A percentile compares a stretch with the other conserved stretches of the same genome.
phyloP scores from a whole-genome alignment of 2,113 vertebrate genomes.

The Microtus pennsylvanicus region DNA sequence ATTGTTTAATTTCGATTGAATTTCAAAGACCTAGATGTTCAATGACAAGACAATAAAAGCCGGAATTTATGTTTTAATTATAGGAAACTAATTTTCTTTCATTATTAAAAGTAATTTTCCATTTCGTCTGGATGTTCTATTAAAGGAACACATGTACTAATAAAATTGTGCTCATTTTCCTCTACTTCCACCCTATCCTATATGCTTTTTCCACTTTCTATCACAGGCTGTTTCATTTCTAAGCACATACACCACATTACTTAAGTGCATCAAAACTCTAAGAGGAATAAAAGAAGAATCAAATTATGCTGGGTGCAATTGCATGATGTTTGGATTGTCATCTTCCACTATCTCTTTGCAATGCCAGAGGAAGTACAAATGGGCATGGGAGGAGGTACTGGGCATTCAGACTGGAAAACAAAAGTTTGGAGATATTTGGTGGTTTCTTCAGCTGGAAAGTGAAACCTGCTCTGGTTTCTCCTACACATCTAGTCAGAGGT shows the following conservation, averaged over 20 bases:
- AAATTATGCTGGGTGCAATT: background rate
- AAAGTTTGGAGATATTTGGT: background rate
- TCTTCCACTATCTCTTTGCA: background rate
- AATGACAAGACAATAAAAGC: background rate
- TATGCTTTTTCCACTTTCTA: background rate
- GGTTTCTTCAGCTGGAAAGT: background rate
- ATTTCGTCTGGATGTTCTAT: background rate
- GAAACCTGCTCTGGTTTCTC: background rate
- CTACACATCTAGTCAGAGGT: background rate
- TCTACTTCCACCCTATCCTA: background rate
- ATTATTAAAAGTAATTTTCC: conserved; percentile 46
- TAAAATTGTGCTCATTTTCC: conserved; percentile 49
- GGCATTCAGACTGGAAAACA: background rate
- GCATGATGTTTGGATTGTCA: background rate
- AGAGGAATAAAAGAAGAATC: background rate
- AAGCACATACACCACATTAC: background rate
- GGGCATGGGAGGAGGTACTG: background rate
- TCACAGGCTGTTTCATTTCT: background rate
- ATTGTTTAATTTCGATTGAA: background rate
- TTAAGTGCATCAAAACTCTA: background rate
- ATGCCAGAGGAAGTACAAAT: background rate
- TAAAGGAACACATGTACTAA: background rate
- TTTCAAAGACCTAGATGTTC: conserved; percentile 29
- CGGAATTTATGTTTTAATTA: conserved; percentile 19
- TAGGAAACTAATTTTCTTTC: background rate